Evolutionary conservation across 2,113 vertebrate genomes (phyloP).

Genomic region (Menura novaehollandiae): DNA sequence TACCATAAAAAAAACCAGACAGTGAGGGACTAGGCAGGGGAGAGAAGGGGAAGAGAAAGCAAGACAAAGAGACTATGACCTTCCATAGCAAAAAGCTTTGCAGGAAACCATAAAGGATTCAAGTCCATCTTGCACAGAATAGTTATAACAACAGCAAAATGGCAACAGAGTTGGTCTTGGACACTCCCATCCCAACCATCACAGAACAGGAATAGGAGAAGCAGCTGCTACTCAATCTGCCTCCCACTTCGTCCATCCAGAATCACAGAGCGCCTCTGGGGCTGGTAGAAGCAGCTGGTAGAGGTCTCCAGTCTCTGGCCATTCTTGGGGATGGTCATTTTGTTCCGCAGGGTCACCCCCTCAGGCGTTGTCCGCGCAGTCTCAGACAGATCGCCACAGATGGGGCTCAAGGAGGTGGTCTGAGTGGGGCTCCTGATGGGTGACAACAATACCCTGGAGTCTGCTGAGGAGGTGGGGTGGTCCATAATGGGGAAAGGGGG

Average conservation of each 20-base stretch:
- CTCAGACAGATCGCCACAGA: slow-evolving; percentile 80
- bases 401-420: slow-evolving; percentile 70
- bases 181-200: not conserved
- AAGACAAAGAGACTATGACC: slow-evolving; percentile 11
- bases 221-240: slow-evolving; percentile 85
- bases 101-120: not conserved
- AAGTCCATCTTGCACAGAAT: slow-evolving; percentile 17
- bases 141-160: slow-evolving; percentile 33
- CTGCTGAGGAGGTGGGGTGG: slow-evolving; percentile 82
- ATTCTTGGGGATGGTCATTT: slow-evolving; percentile 98
- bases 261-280: slow-evolving; percentile 94
- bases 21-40: not conserved
- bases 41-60: slow-evolving; percentile 18
- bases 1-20: not conserved
- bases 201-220: not conserved
- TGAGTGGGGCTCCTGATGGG: slow-evolving; percentile 87
- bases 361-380: slow-evolving; percentile 74
- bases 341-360: slow-evolving; percentile 84
- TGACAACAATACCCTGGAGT: slow-evolving; percentile 81
- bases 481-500: slow-evolving; percentile 97
- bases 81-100: slow-evolving; percentile 27
- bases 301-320: slow-evolving; percentile 97
- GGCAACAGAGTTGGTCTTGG: slow-evolving; percentile 16
- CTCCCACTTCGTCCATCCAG: slow-evolving; percentile 91
- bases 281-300: slow-evolving; percentile 98